A percentile compares a stretch with the other conserved stretches of the same genome.
phyloP scores from a whole-genome alignment of 2,113 vertebrate genomes.

The Grantiella picta region DNA sequence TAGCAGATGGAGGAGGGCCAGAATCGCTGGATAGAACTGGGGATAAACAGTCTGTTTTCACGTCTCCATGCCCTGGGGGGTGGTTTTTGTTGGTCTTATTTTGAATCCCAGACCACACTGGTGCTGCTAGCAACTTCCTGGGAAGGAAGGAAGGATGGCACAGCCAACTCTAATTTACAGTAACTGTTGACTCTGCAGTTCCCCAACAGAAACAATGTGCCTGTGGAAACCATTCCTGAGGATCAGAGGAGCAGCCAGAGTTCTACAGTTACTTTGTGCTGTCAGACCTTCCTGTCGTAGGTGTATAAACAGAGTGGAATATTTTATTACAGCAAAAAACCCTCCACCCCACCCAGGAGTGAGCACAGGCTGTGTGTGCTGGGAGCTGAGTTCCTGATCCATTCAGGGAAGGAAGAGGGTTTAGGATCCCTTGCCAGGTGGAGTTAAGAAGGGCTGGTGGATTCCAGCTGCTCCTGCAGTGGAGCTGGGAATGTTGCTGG shows the following conservation, averaged over 20 bases:
- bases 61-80: accelerated
- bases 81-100: not conserved
- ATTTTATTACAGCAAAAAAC: not conserved
- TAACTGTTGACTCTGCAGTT: not conserved
- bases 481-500: not conserved
- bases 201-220: not conserved
- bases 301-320: not conserved
- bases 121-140: not conserved
- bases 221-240: not conserved
- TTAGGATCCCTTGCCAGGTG: not conserved
- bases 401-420: not conserved
- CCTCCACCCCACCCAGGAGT: accelerated
- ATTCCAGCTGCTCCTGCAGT: not conserved
- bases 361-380: accelerated
- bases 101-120: not conserved
- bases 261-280: not conserved
- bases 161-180: not conserved
- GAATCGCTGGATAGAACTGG: not conserved
- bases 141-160: not conserved
- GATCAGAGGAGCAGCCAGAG: not conserved
- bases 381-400: not conserved
- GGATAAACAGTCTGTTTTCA: not conserved
- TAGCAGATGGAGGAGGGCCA: not conserved
- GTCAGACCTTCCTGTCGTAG: not conserved
- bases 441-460: not conserved